Evolutionary conservation across 2,113 vertebrate genomes (phyloP).

Genomic region (Ancistrus triradiatus): DNA sequence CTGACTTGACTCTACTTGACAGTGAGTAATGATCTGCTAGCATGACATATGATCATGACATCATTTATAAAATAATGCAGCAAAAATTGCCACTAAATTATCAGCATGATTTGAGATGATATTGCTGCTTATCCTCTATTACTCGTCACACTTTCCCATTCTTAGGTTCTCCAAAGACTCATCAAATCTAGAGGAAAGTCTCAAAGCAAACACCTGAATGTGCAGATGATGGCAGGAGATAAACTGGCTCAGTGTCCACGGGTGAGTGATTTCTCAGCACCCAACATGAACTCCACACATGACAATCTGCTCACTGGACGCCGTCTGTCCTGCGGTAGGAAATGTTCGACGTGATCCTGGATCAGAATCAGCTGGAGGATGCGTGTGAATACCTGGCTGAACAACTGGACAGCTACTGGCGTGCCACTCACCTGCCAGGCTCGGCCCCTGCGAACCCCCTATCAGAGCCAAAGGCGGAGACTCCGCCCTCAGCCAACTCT

Average conservation of each 20-base stretch:
- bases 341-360: slow-evolving; percentile 93
- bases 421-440: slow-evolving; percentile 85
- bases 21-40: too few species aligned
- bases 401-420: slow-evolving; percentile 93
- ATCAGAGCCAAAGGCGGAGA: slow-evolving; percentile 73
- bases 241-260: slow-evolving; percentile 93
- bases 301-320: background rate
- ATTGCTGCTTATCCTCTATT: too few species aligned
- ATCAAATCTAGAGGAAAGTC: slow-evolving; percentile 95
- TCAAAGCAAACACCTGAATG: slow-evolving; percentile 94
- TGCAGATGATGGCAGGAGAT: slow-evolving; percentile 97
- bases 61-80: too few species aligned
- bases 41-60: too few species aligned
- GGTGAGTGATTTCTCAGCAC: slow-evolving; percentile 63
- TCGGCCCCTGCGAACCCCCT: slow-evolving; percentile 70
- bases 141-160: slow-evolving; percentile 3
- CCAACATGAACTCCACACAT: background rate
- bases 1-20: too few species aligned
- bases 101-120: too few species aligned
- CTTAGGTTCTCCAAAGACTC: slow-evolving; percentile 87
- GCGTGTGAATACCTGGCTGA: slow-evolving; percentile 93
- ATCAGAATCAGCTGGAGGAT: slow-evolving; percentile 94
- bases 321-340: slow-evolving; percentile 66
- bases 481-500: slow-evolving; percentile 82
- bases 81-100: too few species aligned